Evolutionary conservation across 2,113 vertebrate species (phyloP).

Genomic region (Entelurus aequoreus): DNA sequence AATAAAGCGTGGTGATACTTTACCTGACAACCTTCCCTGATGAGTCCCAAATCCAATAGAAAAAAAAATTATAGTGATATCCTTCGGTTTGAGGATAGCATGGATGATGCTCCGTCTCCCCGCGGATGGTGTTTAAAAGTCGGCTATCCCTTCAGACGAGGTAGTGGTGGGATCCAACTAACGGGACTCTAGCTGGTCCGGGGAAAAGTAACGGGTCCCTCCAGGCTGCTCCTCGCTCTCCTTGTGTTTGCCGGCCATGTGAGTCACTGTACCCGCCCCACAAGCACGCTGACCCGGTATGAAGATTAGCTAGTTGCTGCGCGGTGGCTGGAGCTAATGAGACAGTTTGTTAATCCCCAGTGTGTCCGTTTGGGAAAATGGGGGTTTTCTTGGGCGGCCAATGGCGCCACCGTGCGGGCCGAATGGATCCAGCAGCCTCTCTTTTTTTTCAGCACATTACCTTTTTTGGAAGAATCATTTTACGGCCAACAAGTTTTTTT

Average conservation of each 20-base stretch:
- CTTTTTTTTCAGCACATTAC: too few relatives aligned
- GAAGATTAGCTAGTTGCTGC: conserved; percentile 31
- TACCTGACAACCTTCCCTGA: conserved; percentile 64
- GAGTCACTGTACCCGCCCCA: conserved; percentile 25
- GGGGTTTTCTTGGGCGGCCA: conserved; percentile 17
- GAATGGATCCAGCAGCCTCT: not conserved
- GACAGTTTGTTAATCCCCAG: conserved; percentile 70
- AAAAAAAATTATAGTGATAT: conserved; percentile 40
- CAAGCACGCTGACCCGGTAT: conserved; percentile 8
- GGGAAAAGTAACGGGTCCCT: conserved; percentile 11
- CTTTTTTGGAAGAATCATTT: too few relatives aligned
- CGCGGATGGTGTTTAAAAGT: conserved; percentile 11
- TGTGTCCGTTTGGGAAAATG: conserved; percentile 22
- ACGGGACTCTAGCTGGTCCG: conserved; percentile 25
- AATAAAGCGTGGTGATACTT: conserved; percentile 3
- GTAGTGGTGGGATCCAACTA: conserved; percentile 2
- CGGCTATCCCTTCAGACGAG: not conserved
- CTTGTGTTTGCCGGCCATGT: conserved; percentile 40
- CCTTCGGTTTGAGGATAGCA: conserved; percentile 38
- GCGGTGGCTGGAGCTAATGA: conserved; percentile 46
- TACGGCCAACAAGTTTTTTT: too few relatives aligned
- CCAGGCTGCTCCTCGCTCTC: conserved; percentile 19
- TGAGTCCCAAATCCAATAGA: conserved; percentile 46
- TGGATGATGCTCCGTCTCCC: conserved; percentile 30
- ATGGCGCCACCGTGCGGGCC: conserved; percentile 67